phyloP scores from a whole-genome alignment of 2,888 invertebrate genomes.

The Zaprionus obscuricornis region DNA sequence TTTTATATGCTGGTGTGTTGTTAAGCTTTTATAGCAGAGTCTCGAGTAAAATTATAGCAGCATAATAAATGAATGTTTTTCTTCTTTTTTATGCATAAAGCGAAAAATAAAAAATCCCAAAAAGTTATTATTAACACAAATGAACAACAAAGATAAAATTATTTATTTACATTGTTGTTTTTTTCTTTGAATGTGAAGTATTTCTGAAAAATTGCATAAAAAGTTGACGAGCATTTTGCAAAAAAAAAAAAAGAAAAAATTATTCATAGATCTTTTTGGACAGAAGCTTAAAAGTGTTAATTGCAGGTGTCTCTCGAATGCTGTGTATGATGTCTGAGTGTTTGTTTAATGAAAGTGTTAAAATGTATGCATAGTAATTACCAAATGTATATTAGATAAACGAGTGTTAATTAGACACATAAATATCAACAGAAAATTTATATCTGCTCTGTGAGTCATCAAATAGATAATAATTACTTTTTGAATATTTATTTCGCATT shows the following conservation, averaged over 20 bases:
- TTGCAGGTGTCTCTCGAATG: conserved; percentile 19
- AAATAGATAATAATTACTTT: no score
- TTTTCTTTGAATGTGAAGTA: not conserved
- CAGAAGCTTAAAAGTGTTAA: conserved; percentile 27
- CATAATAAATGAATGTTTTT: conserved; percentile 13
- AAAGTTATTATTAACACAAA: no score
- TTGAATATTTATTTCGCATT: no score
- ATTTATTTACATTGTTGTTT: not conserved
- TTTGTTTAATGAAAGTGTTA: conserved; percentile 32
- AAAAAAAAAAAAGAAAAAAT: conserved; percentile 1
- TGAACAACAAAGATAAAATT: not conserved
- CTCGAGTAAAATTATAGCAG: conserved; percentile 32
- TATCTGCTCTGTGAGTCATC: no score
- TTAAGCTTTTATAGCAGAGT: conserved; percentile 31
- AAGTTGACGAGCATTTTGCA: no score
- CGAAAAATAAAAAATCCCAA: conserved; percentile 7
- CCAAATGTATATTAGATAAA: conserved; percentile 15
- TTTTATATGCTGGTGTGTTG: no score
- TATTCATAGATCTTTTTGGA: not conserved
- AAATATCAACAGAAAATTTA: not conserved
- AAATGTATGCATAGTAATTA: conserved; percentile 25
- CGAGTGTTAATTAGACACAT: conserved; percentile 18
- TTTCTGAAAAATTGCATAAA: no score
- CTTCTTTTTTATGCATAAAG: conserved; percentile 16
- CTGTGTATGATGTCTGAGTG: conserved; percentile 15